Conservation (phyloP, 2,888 invertebrate genomes). For the Eristalis arbustorum region DNA sequence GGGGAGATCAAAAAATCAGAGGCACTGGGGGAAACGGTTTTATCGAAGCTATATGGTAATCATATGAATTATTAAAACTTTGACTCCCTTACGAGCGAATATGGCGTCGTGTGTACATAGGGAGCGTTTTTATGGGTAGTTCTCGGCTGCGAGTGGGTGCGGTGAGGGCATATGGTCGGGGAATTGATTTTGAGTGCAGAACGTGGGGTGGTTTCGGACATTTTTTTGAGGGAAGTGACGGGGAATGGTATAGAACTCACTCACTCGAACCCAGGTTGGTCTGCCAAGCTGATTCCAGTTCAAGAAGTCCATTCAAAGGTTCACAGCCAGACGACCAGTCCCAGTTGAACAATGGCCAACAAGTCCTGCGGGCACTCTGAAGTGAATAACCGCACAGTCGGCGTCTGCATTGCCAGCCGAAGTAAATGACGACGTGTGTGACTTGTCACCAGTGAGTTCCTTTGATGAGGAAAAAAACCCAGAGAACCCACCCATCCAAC, state of each 20-base stretch:
- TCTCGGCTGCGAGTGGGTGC: neutral
- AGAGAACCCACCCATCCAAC: neutral
- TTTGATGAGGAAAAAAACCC: neutral
- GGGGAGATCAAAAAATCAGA: neutral
- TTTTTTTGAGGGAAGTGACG: neutral
- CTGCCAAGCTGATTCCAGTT: neutral
- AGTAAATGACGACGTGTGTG: neutral
- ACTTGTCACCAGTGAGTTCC: neutral
- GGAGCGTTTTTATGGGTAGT: conserved; percentile 1
- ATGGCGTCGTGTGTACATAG: neutral
- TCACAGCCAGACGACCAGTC: neutral
- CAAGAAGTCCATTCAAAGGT: neutral
- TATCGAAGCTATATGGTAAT: conserved; percentile 31
- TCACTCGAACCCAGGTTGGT: too few species aligned
- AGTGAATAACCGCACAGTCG: neutral
- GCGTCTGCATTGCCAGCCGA: neutral
- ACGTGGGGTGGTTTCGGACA: neutral
- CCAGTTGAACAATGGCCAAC: neutral
- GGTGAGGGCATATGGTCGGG: neutral
- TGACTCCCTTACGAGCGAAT: conserved; percentile 14
- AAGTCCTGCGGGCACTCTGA: neutral
- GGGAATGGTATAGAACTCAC: too few species aligned
- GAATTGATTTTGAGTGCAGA: neutral
- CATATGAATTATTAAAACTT: conserved; percentile 34
- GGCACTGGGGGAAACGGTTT: neutral